phyloP scores from a whole-genome alignment of 1,140 invertebrate genomes.

The Danaus plexippus region DNA sequence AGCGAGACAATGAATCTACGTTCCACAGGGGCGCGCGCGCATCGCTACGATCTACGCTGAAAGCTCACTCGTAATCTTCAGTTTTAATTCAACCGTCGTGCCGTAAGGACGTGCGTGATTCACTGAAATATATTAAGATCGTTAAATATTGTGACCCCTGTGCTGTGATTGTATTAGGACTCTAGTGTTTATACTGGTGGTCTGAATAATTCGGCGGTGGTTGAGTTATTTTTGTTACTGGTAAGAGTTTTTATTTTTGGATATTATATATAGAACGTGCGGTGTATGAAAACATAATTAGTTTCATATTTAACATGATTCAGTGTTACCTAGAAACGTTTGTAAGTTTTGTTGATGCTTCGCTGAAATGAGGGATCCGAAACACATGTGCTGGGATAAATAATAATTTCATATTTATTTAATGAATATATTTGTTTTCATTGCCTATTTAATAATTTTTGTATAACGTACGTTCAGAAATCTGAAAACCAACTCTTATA shows the following conservation, averaged over 20 bases:
- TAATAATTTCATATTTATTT: background rate
- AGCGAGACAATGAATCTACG: slow-evolving; percentile 33
- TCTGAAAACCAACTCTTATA: no score
- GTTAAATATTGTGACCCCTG: slow-evolving; percentile 33
- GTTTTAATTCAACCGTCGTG: slow-evolving; percentile 43
- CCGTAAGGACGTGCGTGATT: slow-evolving; percentile 30
- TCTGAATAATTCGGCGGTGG: no score
- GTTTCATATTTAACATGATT: slow-evolving; percentile 56
- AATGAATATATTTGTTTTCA: background rate
- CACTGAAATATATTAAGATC: slow-evolving; percentile 32
- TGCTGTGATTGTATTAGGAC: slow-evolving; percentile 18
- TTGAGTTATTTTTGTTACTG: slow-evolving; percentile 39
- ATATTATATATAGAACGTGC: slow-evolving; percentile 64
- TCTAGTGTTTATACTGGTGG: slow-evolving; percentile 11
- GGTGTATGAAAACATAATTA: slow-evolving; percentile 63
- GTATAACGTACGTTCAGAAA: background rate
- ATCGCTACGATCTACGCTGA: slow-evolving; percentile 43
- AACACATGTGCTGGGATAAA: slow-evolving; percentile 19
- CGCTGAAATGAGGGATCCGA: slow-evolving; percentile 17
- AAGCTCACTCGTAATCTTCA: slow-evolving; percentile 57
- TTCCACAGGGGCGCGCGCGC: slow-evolving; percentile 43
- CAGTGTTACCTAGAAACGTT: slow-evolving; percentile 36
- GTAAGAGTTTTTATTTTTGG: slow-evolving; percentile 66
- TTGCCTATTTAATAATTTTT: background rate
- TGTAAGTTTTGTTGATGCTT: slow-evolving; percentile 32